These are phyloP conservation scores for Girardinus metallicus DNA, from an alignment of 2,797 vertebrate species.

Conservation along the genomic window DNA sequence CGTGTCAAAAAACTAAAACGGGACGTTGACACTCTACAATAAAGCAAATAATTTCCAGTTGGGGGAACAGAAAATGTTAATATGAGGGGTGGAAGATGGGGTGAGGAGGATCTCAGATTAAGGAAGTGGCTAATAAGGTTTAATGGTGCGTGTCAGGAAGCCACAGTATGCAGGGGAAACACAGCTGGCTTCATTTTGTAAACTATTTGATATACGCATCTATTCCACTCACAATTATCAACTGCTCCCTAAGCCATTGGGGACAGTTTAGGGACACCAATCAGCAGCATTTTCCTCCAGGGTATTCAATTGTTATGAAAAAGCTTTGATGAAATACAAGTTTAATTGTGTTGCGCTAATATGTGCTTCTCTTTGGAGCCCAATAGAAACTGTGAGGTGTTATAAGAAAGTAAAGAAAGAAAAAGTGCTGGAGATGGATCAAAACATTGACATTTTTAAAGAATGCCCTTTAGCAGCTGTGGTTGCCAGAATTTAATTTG, in stretches of 20 bases:
- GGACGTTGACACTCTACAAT: slow-evolving; percentile 98
- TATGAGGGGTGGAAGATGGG: slow-evolving; percentile 97
- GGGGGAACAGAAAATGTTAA: slow-evolving; percentile 99
- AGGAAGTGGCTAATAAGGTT: slow-evolving; percentile 99
- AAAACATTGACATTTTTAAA: neutral
- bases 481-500: no score
- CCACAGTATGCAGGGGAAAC: slow-evolving; percentile 98
- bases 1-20: slow-evolving; percentile 94
- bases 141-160: slow-evolving; percentile 99
- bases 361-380: neutral
- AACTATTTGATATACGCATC: slow-evolving; percentile 99
- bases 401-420: neutral
- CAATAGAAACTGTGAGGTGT: neutral
- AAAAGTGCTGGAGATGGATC: neutral
- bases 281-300: slow-evolving; percentile 85
- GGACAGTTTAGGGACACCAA: slow-evolving; percentile 92
- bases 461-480: neutral
- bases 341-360: neutral
- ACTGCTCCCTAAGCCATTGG: slow-evolving; percentile 92
- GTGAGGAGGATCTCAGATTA: slow-evolving; percentile 94
- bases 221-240: slow-evolving; percentile 93
- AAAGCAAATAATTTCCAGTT: slow-evolving; percentile 99
- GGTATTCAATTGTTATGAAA: slow-evolving; percentile 86
- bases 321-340: slow-evolving; percentile 83
- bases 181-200: slow-evolving; percentile 99